Conservation (phyloP, 1,140 invertebrate genomes). For the Orchestia grillus region DNA sequence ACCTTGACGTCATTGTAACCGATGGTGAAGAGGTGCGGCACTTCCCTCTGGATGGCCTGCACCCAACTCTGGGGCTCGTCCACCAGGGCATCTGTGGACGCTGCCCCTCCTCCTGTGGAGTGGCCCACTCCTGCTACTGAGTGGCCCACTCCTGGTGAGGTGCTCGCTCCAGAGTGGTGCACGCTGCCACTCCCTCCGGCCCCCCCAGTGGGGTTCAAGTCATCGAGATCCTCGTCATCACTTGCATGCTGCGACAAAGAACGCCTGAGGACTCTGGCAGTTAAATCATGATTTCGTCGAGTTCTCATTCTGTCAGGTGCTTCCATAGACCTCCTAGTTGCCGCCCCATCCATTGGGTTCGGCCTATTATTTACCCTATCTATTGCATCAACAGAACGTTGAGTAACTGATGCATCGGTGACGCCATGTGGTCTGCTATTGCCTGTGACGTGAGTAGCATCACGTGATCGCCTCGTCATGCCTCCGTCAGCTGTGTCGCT, state of each 20-base stretch:
- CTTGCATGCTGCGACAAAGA: background rate
- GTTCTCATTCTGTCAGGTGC: background rate
- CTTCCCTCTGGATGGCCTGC: conserved; percentile 71
- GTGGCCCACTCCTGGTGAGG: too few species aligned
- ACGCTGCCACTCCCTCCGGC: background rate
- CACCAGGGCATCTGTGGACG: background rate
- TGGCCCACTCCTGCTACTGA: background rate
- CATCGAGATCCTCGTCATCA: background rate
- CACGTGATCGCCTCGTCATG: background rate
- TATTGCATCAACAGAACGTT: background rate
- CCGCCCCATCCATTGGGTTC: background rate
- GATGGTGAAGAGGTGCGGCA: conserved; percentile 73
- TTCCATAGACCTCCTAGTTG: background rate
- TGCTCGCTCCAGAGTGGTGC: too few species aligned
- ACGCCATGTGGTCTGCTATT: background rate
- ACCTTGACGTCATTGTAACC: conserved; percentile 70
- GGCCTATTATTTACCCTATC: background rate
- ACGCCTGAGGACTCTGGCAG: background rate
- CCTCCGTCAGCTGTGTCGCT: background rate
- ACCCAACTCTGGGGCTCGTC: conserved; percentile 70
- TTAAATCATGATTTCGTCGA: background rate
- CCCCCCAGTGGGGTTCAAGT: background rate
- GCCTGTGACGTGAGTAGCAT: background rate
- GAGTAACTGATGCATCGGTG: background rate
- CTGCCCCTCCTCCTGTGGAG: background rate